Evolutionary conservation across 2,888 invertebrate genomes (phyloP), one percentile per base, ranked within the genome.

Genomic region (Drosophila differens): DNA sequence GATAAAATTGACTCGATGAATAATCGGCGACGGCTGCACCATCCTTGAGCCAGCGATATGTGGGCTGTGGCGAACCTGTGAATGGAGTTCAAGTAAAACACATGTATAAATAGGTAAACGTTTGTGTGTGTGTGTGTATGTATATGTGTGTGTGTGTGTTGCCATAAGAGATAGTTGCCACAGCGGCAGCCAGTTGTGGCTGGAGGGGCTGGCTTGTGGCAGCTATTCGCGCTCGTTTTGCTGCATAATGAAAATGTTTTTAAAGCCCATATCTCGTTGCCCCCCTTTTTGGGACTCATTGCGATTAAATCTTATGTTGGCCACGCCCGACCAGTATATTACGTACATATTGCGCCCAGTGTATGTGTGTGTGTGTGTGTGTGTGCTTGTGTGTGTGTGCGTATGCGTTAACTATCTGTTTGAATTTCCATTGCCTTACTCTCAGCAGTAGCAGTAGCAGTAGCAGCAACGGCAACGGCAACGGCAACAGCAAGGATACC

Each of bases 1-100:
- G 96, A 94, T 96, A 97, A 93, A 96, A 97, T 87, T 96, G 95
- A 92, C 97, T 97, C 22, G 97, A 95, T 66, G 97, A 96, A 92
- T 96, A 97, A 92, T 98, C 97, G 73, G 95, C 95, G 77, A 98
- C 94, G 62, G 96, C 96, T 70, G 95, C 93, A 51, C 97, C 97
- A 93, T 99, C 97, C 94, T 97, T 98, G 79, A 97, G 94, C 98
- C 98, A 99, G 92, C 96, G 96, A 94, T 98, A 98, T 94, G 96
- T 96, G 44, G 98, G 98, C 91, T 97, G 96, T n/a, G 98, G 99
- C 93, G 96, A 96, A 79, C 90, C 82, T 89, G 84, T 33, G 58
- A 76, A 72, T 55, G 64, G 74, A 59, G 65, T 67, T 60, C 49
- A 67, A 69, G 58, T 62, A 71, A 55, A 73, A 22, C 28, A 53